These are phyloP conservation scores for Neotoxoptera formosana DNA, from an alignment of 1,140 invertebrate genomes.

Conservation along the genomic window DNA sequence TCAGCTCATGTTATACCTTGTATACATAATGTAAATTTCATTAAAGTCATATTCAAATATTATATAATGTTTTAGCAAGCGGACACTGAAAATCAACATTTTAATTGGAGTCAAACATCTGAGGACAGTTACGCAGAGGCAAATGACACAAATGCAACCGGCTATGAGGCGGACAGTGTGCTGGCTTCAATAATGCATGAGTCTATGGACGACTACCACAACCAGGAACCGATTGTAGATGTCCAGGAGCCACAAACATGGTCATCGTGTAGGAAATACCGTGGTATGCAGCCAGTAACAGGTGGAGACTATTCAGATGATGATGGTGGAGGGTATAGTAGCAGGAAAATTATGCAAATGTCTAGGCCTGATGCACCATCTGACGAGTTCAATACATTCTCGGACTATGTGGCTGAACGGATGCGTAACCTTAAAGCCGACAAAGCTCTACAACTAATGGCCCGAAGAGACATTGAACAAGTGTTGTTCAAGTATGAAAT, in stretches of 20 bases:
- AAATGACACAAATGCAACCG: not conserved
- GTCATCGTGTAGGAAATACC: not conserved
- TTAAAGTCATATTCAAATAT: not conserved
- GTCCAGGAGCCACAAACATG: conserved; percentile 31
- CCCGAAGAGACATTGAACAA: conserved; percentile 47
- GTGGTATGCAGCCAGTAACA: not conserved
- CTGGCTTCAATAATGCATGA: conserved; percentile 33
- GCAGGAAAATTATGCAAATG: not conserved
- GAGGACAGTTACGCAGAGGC: conserved; percentile 43
- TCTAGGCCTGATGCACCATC: not conserved
- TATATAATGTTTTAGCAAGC: not conserved
- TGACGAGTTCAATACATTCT: conserved; percentile 42
- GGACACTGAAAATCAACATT: conserved; percentile 33
- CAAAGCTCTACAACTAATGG: conserved; percentile 43
- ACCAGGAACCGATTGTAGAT: conserved; percentile 38
- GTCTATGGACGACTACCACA: conserved; percentile 20
- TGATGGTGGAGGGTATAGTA: not conserved
- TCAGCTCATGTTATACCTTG: too few species aligned
- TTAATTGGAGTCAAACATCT: conserved; percentile 22
- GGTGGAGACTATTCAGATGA: conserved; percentile 25
- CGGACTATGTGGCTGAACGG: conserved; percentile 43
- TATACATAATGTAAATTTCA: not conserved
- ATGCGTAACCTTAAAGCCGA: conserved; percentile 47
- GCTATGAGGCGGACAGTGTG: conserved; percentile 50
- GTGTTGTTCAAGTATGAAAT: conserved; percentile 54